Evolutionary conservation across 2,113 vertebrate genomes (phyloP).

Genomic region (Spermophilus dauricus): DNA sequence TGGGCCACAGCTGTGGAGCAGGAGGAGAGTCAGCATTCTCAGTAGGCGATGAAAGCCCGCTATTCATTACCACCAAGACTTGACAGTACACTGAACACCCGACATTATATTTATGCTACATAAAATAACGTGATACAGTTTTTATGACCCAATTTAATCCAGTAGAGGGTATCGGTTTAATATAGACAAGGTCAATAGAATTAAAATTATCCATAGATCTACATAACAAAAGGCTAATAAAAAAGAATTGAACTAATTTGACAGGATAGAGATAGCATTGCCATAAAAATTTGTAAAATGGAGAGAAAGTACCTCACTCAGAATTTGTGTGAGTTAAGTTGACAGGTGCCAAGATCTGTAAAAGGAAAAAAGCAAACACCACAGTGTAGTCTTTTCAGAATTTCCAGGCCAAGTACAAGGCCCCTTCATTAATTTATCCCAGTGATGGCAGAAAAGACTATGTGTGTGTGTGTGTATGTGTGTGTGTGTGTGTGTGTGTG

Average conservation of each 20-base stretch:
- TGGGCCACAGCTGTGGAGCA: neutral
- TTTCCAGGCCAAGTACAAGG: conserved; percentile 17
- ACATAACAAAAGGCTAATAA: conserved; percentile 65
- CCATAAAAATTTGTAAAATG: conserved; percentile 76
- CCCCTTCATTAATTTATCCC: conserved; percentile 51
- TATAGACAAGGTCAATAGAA: conserved; percentile 83
- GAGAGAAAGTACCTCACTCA: conserved; percentile 64
- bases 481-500: neutral
- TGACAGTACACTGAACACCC: conserved; percentile 71
- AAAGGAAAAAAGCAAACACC: conserved; percentile 17
- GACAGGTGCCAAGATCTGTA: conserved; percentile 68
- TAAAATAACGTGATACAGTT: conserved; percentile 72
- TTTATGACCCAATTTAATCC: conserved; percentile 81
- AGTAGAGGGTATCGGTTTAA: conserved; percentile 77
- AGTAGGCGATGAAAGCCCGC: conserved; percentile 20
- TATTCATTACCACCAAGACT: conserved; percentile 66
- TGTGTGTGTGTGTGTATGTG: neutral
- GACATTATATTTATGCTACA: conserved; percentile 79
- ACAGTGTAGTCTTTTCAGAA: neutral
- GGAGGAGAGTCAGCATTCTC: conserved; percentile 4
- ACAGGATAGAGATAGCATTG: conserved; percentile 72
- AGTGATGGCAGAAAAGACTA: conserved; percentile 63
- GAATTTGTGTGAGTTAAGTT: conserved; percentile 71
- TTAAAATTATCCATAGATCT: conserved; percentile 78
- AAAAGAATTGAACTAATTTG: conserved; percentile 72